Base-by-base conservation (phyloP, 1,140 invertebrate genomes). In the Octopus bimaculoides region DNA sequence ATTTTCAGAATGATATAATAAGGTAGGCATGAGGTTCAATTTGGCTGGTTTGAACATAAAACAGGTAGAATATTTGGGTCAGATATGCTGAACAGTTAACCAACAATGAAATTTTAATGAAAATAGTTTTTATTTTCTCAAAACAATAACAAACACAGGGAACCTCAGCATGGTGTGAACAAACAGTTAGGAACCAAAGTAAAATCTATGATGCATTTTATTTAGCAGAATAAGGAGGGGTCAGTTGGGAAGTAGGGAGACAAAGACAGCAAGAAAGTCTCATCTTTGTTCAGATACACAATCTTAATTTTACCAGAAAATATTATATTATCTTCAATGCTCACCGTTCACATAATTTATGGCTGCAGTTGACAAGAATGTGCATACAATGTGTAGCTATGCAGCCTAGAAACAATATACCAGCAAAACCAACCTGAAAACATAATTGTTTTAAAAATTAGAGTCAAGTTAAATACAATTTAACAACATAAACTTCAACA, bases 351-450 rank as follows among this genome's bases (percentile, higher is more conserved):
- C 81, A 78, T 0, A 88, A 61, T 17, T 81, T 79, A 20, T 81
- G 82, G 52, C 81, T 83, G 78, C 82, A 86, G 52, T 84, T 85
- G 14, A 88, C 80, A 52, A 88, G 78, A 17, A 86, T 75, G 52
- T 87, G 85, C 87, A 88, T 88, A 78, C 86, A 87, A 75, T 88
- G 86, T 54, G 80, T 81, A 52, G 86, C 86, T 71, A 88, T 83
- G 5, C 81, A 54, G 54, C 86, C 87, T 10, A 87, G 80, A 7
- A 87, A 9, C 55, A 88, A 74, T 52, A 88, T 79, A 2, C 85
- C 84, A 26, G 77, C 78, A 26, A 82, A 80, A 14, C 87, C 86
- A 54, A 84, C 73, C 87, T 88, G 77, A 17, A 85, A 85, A 8
- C 26, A 41, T 41, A 41, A 41, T 41, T 41, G 26, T 41, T 41